Percentiles rank a stretch among this genome's conserved stretches.
Evolutionary conservation across 2,888 invertebrate genomes (phyloP).

Genomic region (Gibbula magus): DNA sequence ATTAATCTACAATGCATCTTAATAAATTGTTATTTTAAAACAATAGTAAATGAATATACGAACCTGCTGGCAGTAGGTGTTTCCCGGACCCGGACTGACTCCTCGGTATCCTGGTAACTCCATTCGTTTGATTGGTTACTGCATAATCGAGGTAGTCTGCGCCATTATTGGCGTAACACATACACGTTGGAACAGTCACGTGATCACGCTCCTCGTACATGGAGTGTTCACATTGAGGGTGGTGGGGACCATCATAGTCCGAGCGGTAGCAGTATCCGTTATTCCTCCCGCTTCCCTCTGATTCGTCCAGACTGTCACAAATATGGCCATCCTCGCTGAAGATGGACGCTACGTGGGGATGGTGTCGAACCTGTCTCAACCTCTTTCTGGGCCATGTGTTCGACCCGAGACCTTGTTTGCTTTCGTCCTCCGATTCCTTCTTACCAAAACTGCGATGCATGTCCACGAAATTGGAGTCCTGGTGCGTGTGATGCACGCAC

Average conservation of each 20-base stretch:
- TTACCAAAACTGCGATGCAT: constrained; percentile 5
- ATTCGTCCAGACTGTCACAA: not conserved
- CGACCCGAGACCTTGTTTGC: constrained; percentile 23
- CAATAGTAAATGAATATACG: not conserved
- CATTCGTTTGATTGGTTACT: not conserved
- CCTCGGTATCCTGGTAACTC: constrained; percentile 11
- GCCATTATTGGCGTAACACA: not conserved
- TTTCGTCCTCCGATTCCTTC: constrained; percentile 5
- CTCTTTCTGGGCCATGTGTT: constrained; percentile 66
- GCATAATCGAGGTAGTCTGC: constrained; percentile 11
- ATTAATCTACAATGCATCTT: no score
- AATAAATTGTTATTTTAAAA: no score
- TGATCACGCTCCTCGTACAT: not conserved
- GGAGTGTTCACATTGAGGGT: not conserved
- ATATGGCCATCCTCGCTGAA: constrained; percentile 46
- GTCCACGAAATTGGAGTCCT: not conserved
- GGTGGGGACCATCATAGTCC: not conserved
- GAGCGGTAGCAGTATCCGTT: not conserved
- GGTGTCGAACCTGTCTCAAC: constrained; percentile 41
- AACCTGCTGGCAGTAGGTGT: constrained; percentile 34
- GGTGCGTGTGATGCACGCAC: constrained; percentile 47
- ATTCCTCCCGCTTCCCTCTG: not conserved
- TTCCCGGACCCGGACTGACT: not conserved
- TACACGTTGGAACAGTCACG: not conserved
- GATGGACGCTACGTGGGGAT: constrained; percentile 49